These are phyloP conservation scores for Cyphomyrus discorhynchus DNA, from an alignment of 2,113 vertebrate genomes.

Conservation along the genomic window DNA sequence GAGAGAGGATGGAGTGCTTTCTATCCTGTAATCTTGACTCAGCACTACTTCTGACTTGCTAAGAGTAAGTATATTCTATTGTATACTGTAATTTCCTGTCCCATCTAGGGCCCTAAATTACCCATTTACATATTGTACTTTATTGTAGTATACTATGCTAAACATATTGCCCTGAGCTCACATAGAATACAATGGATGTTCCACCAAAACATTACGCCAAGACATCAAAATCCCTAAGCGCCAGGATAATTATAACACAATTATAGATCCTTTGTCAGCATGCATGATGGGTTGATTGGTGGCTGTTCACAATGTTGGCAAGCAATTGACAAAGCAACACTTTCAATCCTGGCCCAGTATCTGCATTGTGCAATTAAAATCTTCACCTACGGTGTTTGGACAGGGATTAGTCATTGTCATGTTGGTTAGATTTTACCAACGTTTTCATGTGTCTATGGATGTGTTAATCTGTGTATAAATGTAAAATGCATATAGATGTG, in stretches of 20 bases:
- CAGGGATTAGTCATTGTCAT: neutral
- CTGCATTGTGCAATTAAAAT: neutral
- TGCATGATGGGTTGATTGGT: constrained; percentile 5
- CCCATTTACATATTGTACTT: neutral
- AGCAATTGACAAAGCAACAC: neutral
- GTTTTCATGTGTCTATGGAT: neutral
- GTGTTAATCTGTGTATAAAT: neutral
- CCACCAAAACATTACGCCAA: neutral
- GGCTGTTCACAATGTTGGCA: constrained; percentile 1
- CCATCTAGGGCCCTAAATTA: neutral
- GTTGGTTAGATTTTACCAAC: neutral
- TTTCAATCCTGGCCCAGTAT: neutral
- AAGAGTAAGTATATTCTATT: neutral
- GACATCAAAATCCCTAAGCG: neutral
- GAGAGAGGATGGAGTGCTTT: neutral
- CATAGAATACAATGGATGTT: neutral
- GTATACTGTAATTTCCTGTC: neutral
- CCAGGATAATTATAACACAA: neutral
- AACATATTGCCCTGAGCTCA: neutral
- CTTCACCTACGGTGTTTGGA: neutral
- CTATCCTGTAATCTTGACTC: neutral
- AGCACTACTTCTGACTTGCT: neutral
- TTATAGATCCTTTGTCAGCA: constrained; percentile 1
- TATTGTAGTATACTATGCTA: neutral
- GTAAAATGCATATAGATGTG: neutral